phyloP scores from a whole-genome alignment of 2,888 invertebrate species.

The Dioctria linearis region DNA sequence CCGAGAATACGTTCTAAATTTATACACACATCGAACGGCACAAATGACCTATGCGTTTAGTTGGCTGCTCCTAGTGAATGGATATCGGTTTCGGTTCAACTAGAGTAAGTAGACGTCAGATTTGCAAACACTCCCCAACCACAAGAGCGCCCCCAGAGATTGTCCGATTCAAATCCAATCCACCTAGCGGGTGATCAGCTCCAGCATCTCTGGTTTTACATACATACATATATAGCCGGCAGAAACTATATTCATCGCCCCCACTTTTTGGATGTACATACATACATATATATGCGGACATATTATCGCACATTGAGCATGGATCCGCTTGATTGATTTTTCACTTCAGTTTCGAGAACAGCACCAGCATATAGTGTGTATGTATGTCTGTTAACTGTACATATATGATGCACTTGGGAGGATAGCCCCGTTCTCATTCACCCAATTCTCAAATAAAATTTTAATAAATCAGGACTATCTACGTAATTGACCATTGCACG shows the following conservation, averaged over 20 bases:
- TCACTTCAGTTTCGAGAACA: neutral
- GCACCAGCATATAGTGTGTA: neutral
- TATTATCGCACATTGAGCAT: neutral
- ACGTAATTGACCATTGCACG: slow-evolving; percentile 1
- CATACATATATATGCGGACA: too few relatives aligned
- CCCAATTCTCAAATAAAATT: slow-evolving; percentile 6
- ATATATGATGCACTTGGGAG: neutral
- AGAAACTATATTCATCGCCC: neutral
- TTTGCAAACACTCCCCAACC: slow-evolving; percentile 3
- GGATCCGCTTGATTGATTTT: slow-evolving; percentile 15
- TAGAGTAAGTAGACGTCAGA: slow-evolving; percentile 1
- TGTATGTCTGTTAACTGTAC: too few relatives aligned
- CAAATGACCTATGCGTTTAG: neutral
- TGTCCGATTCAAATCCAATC: neutral
- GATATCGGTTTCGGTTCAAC: slow-evolving; percentile 5
- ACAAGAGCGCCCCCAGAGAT: neutral
- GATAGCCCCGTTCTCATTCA: neutral
- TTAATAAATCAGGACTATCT: slow-evolving; percentile 14
- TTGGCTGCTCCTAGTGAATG: slow-evolving; percentile 1
- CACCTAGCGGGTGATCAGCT: neutral
- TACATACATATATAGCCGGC: neutral
- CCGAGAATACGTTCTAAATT: slow-evolving; percentile 11
- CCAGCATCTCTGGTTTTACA: neutral
- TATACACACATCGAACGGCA: neutral
- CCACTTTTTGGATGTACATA: neutral